Evolutionary conservation across 2,888 invertebrate genomes (phyloP).

Genomic region (Cryptus viduatorius): DNA sequence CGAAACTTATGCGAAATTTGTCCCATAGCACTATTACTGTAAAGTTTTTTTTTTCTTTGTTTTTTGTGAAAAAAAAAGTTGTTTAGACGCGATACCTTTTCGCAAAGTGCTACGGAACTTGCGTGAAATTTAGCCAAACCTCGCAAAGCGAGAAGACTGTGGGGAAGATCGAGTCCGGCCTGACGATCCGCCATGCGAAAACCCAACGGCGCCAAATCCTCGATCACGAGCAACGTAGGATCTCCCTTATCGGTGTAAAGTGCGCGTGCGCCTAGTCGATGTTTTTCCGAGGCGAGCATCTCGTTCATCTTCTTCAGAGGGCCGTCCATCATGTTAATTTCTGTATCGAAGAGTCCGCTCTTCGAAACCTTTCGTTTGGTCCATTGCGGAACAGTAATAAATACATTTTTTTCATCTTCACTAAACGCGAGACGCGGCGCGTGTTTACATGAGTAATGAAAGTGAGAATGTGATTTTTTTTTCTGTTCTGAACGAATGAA

Average conservation of each 20-base stretch:
- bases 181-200: slow-evolving; percentile 86
- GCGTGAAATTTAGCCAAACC: slow-evolving; percentile 87
- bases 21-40: too few relatives aligned
- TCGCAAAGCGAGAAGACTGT: slow-evolving; percentile 85
- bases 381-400: neutral
- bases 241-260: slow-evolving; percentile 79
- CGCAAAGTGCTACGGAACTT: slow-evolving; percentile 86
- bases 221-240: slow-evolving; percentile 85
- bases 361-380: slow-evolving; percentile 72
- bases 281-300: slow-evolving; percentile 68
- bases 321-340: slow-evolving; percentile 80
- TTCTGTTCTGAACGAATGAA: neutral
- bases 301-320: slow-evolving; percentile 79
- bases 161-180: slow-evolving; percentile 86
- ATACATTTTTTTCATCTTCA: slow-evolving; percentile 7
- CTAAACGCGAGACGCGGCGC: neutral
- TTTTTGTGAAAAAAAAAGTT: slow-evolving; percentile 68
- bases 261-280: slow-evolving; percentile 78
- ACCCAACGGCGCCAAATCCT: slow-evolving; percentile 87
- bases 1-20: slow-evolving; percentile 87
- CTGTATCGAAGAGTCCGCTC: slow-evolving; percentile 75
- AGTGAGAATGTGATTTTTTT: neutral
- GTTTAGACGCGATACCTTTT: slow-evolving; percentile 84
- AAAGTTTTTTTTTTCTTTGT: too few relatives aligned
- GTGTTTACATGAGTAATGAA: slow-evolving; percentile 3